Base-by-base conservation (phyloP, 2,797 vertebrate genomes). In the Mus spretus region DNA sequence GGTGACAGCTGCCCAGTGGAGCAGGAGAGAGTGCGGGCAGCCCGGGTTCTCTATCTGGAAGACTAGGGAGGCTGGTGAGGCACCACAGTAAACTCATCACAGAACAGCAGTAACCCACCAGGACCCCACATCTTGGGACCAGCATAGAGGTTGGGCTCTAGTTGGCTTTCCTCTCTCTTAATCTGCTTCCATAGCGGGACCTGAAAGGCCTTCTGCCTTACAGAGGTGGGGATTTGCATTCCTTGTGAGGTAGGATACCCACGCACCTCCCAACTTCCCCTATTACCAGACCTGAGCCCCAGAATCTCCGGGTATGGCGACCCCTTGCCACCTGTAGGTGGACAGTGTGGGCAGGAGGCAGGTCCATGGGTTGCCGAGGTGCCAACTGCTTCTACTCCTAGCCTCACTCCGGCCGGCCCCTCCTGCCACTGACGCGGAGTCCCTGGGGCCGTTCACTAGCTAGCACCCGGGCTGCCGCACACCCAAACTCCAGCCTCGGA, bases 301-400 rank as follows among this genome's bases (percentile, higher is more conserved):
- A 7, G 55, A 28, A 34, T 72, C 63, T 22, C 50, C 19, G 0
- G 2, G 1, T 50, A 2, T 10, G 14, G 8, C 26, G 11, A 13
- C 22, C 55, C n/a, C 37, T 59, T 37, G 3, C 3, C 44, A 87
- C 34, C 78, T 34, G 0, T 47, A 22, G 11, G 11, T 0, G 50
- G 81, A 44, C 89, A 4, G 72, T 24, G 34, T 50, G 28, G 22
- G 74, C 59, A 86, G 59, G 14, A 44, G 26, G 34, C 88, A 78
- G 74, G 57, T 50, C 74, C 20, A 0, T 1, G 81, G 67, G 44
- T 61, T 61, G 37, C 13, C 13, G 15, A 37, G n/a, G n/a, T 2
- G 26, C 5, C 53, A 59, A 75, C 75, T 61, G 26, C 63, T 11
- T 40, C 34, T 31, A 47, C 9, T 59, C 17, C 0, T 5, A 55